These are phyloP conservation scores for Microctenopoma stevenorrisi DNA, from an alignment of 2,797 vertebrate genomes.

Conservation along the genomic window DNA sequence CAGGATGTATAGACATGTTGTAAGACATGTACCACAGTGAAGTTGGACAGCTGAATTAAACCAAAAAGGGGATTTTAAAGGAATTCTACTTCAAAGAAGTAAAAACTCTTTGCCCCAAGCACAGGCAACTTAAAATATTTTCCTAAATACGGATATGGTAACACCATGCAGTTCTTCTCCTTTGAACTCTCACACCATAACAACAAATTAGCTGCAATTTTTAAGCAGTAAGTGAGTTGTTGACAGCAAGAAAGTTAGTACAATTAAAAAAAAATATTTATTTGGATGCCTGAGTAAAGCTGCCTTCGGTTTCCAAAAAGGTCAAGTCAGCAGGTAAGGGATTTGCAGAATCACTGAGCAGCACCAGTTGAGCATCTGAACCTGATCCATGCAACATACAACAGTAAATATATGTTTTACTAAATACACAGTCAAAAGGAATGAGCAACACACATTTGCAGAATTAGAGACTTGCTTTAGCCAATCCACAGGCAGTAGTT, in stretches of 20 bases:
- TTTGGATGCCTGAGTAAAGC: slow-evolving; percentile 45
- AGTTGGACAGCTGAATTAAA: neutral
- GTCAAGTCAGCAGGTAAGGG: slow-evolving; percentile 74
- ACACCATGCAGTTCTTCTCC: slow-evolving; percentile 12
- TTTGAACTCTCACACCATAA: slow-evolving; percentile 27
- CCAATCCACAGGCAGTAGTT: slow-evolving; percentile 45
- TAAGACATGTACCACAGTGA: neutral
- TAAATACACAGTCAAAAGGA: slow-evolving; percentile 61
- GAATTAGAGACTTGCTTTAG: slow-evolving; percentile 50
- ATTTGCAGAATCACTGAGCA: slow-evolving; percentile 70
- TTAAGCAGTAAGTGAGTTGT: slow-evolving; percentile 13
- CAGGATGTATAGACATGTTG: neutral
- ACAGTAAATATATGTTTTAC: slow-evolving; percentile 73
- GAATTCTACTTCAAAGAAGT: neutral
- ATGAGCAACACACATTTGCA: slow-evolving; percentile 29
- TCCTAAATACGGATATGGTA: neutral
- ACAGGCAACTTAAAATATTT: slow-evolving; percentile 6
- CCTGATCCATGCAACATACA: slow-evolving; percentile 56
- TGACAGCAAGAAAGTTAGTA: slow-evolving; percentile 30
- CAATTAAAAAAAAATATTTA: slow-evolving; percentile 40
- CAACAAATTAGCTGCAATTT: slow-evolving; percentile 15
- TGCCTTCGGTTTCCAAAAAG: slow-evolving; percentile 71
- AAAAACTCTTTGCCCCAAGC: neutral
- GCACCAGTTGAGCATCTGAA: slow-evolving; percentile 64
- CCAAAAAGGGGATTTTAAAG: neutral